phyloP scores from a whole-genome alignment of 2,888 invertebrate species.

The Brassicogethes aeneus region DNA sequence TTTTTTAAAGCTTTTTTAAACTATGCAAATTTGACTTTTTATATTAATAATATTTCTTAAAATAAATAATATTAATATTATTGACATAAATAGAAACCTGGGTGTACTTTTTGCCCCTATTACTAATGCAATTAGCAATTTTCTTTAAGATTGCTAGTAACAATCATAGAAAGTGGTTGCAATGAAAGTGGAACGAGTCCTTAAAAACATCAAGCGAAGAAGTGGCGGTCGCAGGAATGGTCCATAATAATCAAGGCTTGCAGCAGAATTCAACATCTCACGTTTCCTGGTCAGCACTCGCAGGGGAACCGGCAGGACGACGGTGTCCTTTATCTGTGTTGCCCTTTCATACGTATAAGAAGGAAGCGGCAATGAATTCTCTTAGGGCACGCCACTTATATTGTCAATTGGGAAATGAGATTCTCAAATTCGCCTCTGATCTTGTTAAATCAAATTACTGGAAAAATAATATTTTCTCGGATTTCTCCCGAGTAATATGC shows the following conservation, averaged over 20 bases:
- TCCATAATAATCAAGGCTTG: conserved; percentile 24
- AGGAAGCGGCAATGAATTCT: conserved; percentile 2
- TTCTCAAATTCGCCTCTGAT: background rate
- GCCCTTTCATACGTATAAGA: no score
- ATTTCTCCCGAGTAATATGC: background rate
- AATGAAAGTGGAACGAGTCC: background rate
- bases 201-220: conserved; percentile 8
- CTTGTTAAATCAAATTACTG: background rate
- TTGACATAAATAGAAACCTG: conserved; percentile 1
- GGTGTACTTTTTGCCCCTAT: background rate
- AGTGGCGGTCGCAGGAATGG: conserved; percentile 17
- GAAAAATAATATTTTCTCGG: background rate
- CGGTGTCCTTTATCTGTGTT: conserved; percentile 17
- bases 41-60: no score
- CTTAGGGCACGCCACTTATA: background rate
- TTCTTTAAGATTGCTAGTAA: background rate
- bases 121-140: background rate
- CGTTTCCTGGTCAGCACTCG: conserved; percentile 30
- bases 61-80: no score
- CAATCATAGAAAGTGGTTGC: background rate
- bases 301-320: conserved; percentile 21
- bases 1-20: no score
- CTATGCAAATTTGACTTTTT: no score
- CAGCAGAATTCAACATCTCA: conserved; percentile 27
- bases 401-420: conserved; percentile 2